These are phyloP conservation scores for Marasmarcha lunaedactyla DNA, from an alignment of 2,888 invertebrate genomes.

Conservation along the genomic window DNA sequence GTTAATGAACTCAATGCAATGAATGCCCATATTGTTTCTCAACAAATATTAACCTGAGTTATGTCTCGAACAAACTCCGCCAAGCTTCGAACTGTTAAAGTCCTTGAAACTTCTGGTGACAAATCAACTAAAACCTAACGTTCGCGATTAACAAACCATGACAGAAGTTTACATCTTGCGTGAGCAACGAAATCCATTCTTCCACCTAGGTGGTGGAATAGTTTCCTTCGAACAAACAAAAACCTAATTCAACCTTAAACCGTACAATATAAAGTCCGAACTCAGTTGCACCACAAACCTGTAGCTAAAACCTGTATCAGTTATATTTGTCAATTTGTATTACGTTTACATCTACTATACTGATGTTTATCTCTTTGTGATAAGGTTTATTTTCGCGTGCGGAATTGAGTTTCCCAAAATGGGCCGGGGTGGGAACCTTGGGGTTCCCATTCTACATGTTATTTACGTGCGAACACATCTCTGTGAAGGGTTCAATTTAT, in stretches of 20 bases:
- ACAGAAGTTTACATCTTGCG: conserved; percentile 61
- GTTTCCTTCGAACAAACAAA: conserved; percentile 7
- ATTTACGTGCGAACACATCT: conserved; percentile 69
- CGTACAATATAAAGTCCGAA: no score
- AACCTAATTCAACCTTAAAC: no score
- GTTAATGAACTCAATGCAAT: no score
- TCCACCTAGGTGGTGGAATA: no score
- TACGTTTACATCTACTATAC: no score
- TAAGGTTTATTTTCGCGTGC: conserved; percentile 22
- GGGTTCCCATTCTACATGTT: conserved; percentile 61
- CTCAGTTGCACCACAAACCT: no score
- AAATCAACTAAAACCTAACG: conserved; percentile 42
- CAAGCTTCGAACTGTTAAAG: conserved; percentile 11
- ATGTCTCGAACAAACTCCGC: conserved; percentile 18
- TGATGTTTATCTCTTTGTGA: conserved; percentile 18
- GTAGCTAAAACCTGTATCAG: no score
- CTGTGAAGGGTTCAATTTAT: conserved; percentile 67
- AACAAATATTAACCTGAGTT: no score
- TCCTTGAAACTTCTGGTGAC: conserved; percentile 15
- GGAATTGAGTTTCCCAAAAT: conserved; percentile 8
- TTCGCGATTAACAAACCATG: conserved; percentile 57
- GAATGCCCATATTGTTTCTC: no score
- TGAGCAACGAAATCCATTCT: conserved; percentile 54
- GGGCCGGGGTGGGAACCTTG: conserved; percentile 29
- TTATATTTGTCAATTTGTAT: background rate